Conservation (phyloP, 1,140 invertebrate genomes). For the Drosophila sp. region DNA sequence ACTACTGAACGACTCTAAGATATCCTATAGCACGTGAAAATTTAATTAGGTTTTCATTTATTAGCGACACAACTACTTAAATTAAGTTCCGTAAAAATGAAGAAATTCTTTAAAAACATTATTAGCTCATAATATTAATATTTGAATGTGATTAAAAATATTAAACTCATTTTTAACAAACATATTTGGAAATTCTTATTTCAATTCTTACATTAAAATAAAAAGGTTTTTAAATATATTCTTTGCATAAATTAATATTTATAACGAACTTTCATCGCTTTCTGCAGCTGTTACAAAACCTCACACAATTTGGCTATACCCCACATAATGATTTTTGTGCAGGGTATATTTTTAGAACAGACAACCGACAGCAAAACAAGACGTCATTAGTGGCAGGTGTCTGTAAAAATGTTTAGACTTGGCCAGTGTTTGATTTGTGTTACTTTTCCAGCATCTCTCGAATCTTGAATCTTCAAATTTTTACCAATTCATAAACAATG, state of each 20-base stretch:
- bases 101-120: too few species aligned
- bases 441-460: conserved; percentile 37
- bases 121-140: too few species aligned
- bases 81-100: too few species aligned
- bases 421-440: conserved; percentile 75
- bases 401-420: conserved; percentile 83
- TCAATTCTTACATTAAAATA: too few species aligned
- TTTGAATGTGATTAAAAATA: too few species aligned
- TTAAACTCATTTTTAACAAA: too few species aligned
- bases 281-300: too few species aligned
- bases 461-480: conserved; percentile 24
- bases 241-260: too few species aligned
- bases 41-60: not conserved
- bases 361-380: conserved; percentile 67
- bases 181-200: too few species aligned
- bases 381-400: conserved; percentile 81
- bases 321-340: not conserved
- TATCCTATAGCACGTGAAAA: not conserved
- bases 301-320: conserved; percentile 2
- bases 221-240: too few species aligned
- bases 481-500: conserved; percentile 66
- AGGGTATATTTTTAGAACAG: conserved; percentile 30
- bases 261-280: too few species aligned
- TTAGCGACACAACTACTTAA: too few species aligned
- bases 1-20: not conserved